Percentiles rank a stretch among this genome's conserved stretches.
Evolutionary conservation across 2,113 vertebrate species (phyloP).

Genomic region (Hippocampus mohnikei): DNA sequence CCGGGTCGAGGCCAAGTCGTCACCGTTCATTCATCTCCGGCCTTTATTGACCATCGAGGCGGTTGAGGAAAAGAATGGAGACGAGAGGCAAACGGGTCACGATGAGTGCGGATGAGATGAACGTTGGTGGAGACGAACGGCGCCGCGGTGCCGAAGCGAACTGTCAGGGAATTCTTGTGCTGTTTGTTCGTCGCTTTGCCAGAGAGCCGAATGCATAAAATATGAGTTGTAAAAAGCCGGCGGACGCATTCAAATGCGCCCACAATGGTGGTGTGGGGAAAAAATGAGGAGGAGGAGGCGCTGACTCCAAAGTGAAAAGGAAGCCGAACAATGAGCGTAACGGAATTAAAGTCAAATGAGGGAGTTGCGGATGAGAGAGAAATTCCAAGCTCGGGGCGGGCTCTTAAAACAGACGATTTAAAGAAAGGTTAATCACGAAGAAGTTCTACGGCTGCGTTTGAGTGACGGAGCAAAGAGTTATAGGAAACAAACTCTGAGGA

Average conservation of each 20-base stretch:
- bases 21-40: constrained; percentile 24
- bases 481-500: neutral
- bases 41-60: constrained; percentile 5
- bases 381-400: neutral
- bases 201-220: constrained; percentile 49
- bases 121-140: neutral
- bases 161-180: constrained; percentile 21
- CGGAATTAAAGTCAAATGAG: neutral
- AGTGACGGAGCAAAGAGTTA: neutral
- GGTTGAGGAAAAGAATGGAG: neutral
- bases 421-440: neutral
- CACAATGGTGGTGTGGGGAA: constrained; percentile 1
- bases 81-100: neutral
- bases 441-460: neutral
- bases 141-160: constrained; percentile 3
- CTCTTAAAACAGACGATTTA: neutral
- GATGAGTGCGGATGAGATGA: constrained; percentile 15
- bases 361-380: neutral
- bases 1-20: constrained; percentile 41
- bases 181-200: constrained; percentile 41
- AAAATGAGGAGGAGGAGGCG: constrained; percentile 4
- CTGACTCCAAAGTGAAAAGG: constrained; percentile 3
- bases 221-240: constrained; percentile 40
- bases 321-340: neutral
- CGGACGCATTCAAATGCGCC: constrained; percentile 20